A percentile compares a stretch with the other conserved stretches of the same genome.
These are phyloP conservation scores for Drepanosiphum platanoidis DNA, from an alignment of 2,888 invertebrate genomes.

Conservation along the genomic window DNA sequence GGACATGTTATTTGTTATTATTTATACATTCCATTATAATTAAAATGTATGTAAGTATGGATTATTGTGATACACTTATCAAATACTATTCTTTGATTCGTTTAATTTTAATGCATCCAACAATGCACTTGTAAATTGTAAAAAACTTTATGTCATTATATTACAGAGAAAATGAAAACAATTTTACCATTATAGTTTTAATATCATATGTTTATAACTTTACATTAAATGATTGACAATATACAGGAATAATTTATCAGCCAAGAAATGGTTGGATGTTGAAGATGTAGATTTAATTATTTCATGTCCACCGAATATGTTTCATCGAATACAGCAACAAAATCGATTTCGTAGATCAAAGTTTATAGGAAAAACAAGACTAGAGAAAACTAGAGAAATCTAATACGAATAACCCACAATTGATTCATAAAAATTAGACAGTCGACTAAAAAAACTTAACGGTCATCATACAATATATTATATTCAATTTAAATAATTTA, in stretches of 20 bases:
- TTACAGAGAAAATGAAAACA: not conserved
- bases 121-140: conserved; percentile 41
- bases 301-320: not conserved
- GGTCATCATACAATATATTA: not conserved
- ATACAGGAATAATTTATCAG: conserved; percentile 37
- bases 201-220: conserved; percentile 36
- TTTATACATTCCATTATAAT: conserved; percentile 53
- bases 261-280: conserved; percentile 30
- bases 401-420: not conserved
- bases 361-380: too few relatives aligned
- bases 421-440: not conserved
- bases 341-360: too few relatives aligned
- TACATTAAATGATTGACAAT: conserved; percentile 35
- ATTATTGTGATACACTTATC: conserved; percentile 55
- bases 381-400: not conserved
- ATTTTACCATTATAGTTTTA: conserved; percentile 25
- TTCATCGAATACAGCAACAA: not conserved
- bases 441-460: not conserved
- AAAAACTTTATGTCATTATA: conserved; percentile 29
- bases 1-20: conserved; percentile 43
- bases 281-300: conserved; percentile 9
- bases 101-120: conserved; percentile 11
- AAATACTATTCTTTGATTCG: conserved; percentile 20
- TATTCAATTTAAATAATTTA: too few relatives aligned
- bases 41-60: conserved; percentile 20